These are phyloP conservation scores for Drosophila paracracens DNA, from an alignment of 2,888 invertebrate species.

Conservation along the genomic window DNA sequence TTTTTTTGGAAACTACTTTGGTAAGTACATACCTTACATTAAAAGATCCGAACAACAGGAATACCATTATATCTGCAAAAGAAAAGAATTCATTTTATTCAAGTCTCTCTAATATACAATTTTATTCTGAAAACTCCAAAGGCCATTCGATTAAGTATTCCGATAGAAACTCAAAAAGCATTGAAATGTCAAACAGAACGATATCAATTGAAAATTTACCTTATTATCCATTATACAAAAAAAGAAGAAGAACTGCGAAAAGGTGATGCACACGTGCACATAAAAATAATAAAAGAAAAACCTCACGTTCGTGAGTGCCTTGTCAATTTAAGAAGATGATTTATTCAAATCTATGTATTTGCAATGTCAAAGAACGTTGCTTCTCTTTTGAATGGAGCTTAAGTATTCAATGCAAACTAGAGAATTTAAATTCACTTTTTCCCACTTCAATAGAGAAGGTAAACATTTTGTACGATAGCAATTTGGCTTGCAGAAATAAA, in stretches of 20 bases:
- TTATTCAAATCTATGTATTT: background rate
- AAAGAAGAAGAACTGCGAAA: background rate
- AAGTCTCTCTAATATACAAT: background rate
- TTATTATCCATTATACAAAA: background rate
- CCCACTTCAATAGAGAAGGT: background rate
- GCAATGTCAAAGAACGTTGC: background rate
- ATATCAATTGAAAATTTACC: background rate
- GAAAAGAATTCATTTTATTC: background rate
- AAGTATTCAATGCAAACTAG: background rate
- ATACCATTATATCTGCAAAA: constrained; percentile 12
- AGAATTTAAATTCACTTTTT: background rate
- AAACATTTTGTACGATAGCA: background rate
- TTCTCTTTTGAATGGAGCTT: background rate
- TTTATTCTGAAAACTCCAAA: background rate
- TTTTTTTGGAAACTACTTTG: constrained; percentile 39
- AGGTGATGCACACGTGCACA: constrained; percentile 1
- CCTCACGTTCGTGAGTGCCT: background rate
- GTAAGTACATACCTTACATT: constrained; percentile 60
- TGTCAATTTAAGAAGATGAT: background rate
- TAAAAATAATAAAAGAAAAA: constrained; percentile 3
- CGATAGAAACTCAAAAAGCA: background rate
- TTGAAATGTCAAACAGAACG: background rate
- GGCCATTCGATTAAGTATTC: background rate
- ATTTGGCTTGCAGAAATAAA: background rate
- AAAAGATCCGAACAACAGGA: background rate